phyloP scores from a whole-genome alignment of 2,113 vertebrate genomes.

The Globicephala melas region DNA sequence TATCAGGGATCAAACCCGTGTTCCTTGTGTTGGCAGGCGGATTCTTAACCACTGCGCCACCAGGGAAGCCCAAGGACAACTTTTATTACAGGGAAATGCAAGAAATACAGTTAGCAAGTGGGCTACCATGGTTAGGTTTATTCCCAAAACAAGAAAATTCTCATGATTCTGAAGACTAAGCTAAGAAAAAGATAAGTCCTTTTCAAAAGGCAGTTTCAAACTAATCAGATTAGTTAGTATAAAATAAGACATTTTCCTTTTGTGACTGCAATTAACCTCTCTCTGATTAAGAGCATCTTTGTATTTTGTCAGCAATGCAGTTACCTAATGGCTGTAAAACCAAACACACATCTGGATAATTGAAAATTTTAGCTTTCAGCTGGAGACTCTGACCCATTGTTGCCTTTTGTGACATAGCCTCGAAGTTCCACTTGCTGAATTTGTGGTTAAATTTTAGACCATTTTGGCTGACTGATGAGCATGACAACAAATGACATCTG shows the following conservation, averaged over 20 bases:
- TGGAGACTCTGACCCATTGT: background rate
- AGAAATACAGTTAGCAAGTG: conserved; percentile 33
- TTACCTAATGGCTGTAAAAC: background rate
- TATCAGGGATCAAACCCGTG: no score
- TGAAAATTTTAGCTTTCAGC: conserved; percentile 10
- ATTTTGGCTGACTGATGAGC: background rate
- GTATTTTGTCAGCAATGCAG: background rate
- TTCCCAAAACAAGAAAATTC: conserved; percentile 28
- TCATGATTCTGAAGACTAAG: conserved; percentile 31
- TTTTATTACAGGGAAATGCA: background rate
- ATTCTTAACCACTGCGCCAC: no score
- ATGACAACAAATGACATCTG: background rate
- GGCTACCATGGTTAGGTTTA: background rate
- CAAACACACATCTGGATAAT: conserved; percentile 15
- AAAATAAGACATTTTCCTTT: conserved; percentile 24
- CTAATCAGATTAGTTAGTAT: conserved; percentile 42
- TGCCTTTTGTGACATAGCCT: background rate
- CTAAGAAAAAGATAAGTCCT: conserved; percentile 19
- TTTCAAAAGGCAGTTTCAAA: conserved; percentile 1
- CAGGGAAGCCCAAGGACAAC: background rate
- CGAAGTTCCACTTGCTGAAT: background rate
- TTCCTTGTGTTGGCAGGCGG: no score
- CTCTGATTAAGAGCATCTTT: conserved; percentile 25
- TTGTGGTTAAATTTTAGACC: background rate
- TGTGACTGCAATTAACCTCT: background rate